A percentile compares a stretch with the other conserved stretches of the same genome.
Evolutionary conservation across 2,113 vertebrate genomes (phyloP).

Genomic region (Alaudala cheleensis): DNA sequence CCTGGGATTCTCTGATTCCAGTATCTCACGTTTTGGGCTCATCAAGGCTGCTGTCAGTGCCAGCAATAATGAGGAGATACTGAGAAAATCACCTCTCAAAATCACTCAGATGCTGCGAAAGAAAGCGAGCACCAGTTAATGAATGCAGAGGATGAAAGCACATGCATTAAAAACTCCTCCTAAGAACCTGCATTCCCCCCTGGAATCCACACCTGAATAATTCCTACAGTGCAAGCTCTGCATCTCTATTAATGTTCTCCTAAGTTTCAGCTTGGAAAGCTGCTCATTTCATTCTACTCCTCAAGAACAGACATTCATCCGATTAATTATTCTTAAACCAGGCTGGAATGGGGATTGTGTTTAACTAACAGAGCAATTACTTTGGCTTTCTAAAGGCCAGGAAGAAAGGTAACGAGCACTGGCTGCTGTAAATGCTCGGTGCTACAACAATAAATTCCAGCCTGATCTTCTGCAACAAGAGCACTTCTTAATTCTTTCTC

Average conservation of each 20-base stretch:
- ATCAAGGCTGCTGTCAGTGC: background rate
- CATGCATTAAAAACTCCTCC: background rate
- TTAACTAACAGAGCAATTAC: background rate
- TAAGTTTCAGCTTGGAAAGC: background rate
- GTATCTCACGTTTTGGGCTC: background rate
- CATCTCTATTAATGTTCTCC: background rate
- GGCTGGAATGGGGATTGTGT: background rate
- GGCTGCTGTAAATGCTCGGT: background rate
- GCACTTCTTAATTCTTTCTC: background rate
- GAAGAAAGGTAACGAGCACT: background rate
- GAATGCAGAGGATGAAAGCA: background rate
- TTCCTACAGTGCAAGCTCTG: background rate
- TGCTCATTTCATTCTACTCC: background rate
- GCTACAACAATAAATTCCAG: background rate
- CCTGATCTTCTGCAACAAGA: background rate
- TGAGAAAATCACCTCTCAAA: background rate
- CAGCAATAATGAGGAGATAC: background rate
- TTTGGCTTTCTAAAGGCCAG: background rate
- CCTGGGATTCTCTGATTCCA: fast-evolving
- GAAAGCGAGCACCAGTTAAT: background rate
- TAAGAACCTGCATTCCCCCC: background rate
- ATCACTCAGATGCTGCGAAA: background rate
- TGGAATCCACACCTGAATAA: background rate
- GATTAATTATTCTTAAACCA: background rate
- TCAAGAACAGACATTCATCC: background rate